These are phyloP conservation scores for Bryconaethiops microstoma DNA, from an alignment of 2,797 vertebrate genomes.

Conservation along the genomic window DNA sequence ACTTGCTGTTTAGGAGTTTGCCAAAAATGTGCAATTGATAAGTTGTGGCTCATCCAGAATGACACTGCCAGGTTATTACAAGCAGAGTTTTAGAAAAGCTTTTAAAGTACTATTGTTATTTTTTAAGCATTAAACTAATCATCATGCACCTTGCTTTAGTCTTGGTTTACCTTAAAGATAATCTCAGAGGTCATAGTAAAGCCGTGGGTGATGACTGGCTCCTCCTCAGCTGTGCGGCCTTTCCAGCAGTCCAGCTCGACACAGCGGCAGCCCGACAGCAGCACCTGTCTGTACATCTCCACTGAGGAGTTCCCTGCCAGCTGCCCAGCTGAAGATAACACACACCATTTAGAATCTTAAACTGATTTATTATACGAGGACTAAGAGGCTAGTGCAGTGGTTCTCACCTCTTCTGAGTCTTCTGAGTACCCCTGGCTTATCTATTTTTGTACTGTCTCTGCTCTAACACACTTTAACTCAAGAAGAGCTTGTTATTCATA, in stretches of 20 bases:
- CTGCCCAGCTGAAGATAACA: slow-evolving; percentile 86
- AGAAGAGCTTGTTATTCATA: not conserved
- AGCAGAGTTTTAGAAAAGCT: too few relatives aligned
- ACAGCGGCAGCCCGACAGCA: slow-evolving; percentile 95
- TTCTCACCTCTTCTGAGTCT: not conserved
- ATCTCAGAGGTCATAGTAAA: slow-evolving; percentile 99
- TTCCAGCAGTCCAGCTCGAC: slow-evolving; percentile 99
- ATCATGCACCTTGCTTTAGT: not conserved
- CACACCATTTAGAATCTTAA: slow-evolving; percentile 2
- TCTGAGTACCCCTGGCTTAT: not conserved
- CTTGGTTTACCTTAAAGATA: slow-evolving; percentile 83
- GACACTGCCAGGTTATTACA: too few relatives aligned
- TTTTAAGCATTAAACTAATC: too few relatives aligned
- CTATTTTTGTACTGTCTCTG: not conserved
- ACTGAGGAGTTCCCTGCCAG: slow-evolving; percentile 97
- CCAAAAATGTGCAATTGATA: too few relatives aligned
- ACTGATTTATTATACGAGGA: not conserved
- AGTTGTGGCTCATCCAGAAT: too few relatives aligned
- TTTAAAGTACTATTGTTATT: too few relatives aligned
- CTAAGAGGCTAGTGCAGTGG: not conserved
- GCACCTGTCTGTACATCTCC: slow-evolving; percentile 97
- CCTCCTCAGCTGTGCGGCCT: slow-evolving; percentile 94
- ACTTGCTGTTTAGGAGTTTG: too few relatives aligned
- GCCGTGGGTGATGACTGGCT: slow-evolving; percentile 96
- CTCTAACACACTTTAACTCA: not conserved